phyloP scores from a whole-genome alignment of 2,888 invertebrate genomes.

The Linyphia triangularis region DNA sequence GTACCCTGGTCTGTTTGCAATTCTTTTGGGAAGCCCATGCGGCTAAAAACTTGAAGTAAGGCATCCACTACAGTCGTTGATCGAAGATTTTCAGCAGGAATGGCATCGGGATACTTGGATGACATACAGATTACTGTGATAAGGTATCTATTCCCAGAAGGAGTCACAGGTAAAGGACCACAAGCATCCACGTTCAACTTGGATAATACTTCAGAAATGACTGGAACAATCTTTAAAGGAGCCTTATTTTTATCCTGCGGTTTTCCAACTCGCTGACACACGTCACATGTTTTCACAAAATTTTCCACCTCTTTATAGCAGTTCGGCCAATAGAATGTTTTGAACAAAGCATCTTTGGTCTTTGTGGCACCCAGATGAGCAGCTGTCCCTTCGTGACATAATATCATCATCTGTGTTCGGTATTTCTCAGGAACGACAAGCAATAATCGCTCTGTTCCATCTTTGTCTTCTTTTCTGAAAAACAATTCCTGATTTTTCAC shows the following conservation, averaged over 20 bases:
- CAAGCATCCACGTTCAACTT: conserved; percentile 12
- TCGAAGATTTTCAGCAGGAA: conserved; percentile 12
- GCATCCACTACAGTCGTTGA: background rate
- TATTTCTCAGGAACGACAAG: conserved; percentile 24
- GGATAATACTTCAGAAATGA: background rate
- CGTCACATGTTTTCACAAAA: conserved; percentile 21
- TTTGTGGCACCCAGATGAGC: conserved; percentile 14
- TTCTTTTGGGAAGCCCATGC: conserved; percentile 30
- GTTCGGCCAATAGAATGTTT: conserved; percentile 15
- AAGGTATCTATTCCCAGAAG: conserved; percentile 15
- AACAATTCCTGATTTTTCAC: background rate
- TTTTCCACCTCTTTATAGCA: conserved; percentile 26
- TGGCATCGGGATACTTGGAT: conserved; percentile 23
- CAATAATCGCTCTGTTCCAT: background rate
- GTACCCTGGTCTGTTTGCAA: conserved; percentile 33
- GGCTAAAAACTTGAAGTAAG: conserved; percentile 10
- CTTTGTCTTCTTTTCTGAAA: conserved; percentile 4
- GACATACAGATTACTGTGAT: conserved; percentile 31
- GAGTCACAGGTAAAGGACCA: conserved; percentile 8
- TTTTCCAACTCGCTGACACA: conserved; percentile 25
- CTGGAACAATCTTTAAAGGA: background rate
- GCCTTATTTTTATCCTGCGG: conserved; percentile 24
- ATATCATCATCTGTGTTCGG: background rate
- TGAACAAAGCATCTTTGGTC: conserved; percentile 30
- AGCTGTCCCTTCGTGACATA: conserved; percentile 16